Percentiles rank a stretch among this genome's conserved stretches.
Evolutionary conservation across 2,797 vertebrate species (phyloP).

Genomic region (Peromyscus attwateri): DNA sequence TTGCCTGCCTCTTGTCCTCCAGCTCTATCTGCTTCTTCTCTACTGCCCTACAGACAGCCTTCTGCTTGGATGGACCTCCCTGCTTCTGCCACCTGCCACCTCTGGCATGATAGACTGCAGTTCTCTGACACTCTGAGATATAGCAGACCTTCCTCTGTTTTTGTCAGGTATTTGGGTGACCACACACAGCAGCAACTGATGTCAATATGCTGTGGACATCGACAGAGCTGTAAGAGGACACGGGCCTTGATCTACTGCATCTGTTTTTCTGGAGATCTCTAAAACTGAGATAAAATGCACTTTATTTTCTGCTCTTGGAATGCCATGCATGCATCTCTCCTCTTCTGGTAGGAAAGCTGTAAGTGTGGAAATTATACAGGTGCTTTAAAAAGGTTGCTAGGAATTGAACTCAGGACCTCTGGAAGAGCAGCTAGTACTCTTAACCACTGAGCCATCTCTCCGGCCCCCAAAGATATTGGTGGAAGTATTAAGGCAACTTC

Average conservation of each 20-base stretch:
- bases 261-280: background rate
- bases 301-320: background rate
- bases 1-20: background rate
- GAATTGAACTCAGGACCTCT: too few relatives aligned
- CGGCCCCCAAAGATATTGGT: too few relatives aligned
- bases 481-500: too few relatives aligned
- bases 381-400: too few relatives aligned
- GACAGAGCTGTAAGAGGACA: background rate
- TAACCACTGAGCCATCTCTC: too few relatives aligned
- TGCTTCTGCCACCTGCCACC: background rate
- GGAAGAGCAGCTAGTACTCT: too few relatives aligned
- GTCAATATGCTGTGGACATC: background rate
- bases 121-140: background rate
- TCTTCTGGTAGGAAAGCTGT: too few relatives aligned
- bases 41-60: background rate
- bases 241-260: background rate
- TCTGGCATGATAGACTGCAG: background rate
- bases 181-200: background rate
- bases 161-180: background rate
- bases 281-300: background rate
- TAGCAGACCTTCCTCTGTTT: background rate
- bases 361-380: too few relatives aligned
- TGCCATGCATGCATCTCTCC: too few relatives aligned
- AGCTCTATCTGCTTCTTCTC: background rate
- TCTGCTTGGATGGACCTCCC: background rate